Evolutionary conservation across 1,140 invertebrate genomes (phyloP).

Genomic region (Pseudomyrmex pallidus): DNA sequence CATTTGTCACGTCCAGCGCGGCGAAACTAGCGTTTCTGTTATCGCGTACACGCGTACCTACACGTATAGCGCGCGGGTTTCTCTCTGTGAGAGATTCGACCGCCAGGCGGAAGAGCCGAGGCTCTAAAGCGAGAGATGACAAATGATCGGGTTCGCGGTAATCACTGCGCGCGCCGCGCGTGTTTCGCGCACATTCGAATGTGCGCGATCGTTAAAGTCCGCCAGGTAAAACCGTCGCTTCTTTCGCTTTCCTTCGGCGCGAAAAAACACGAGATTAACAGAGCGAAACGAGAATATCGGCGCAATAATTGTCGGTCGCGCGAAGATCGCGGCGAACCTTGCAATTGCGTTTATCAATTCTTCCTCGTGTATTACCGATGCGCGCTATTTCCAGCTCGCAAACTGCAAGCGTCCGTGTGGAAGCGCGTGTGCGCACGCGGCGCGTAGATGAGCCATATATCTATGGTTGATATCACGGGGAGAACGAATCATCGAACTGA

Average conservation of each 20-base stretch:
- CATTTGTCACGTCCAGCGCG: conserved; percentile 37
- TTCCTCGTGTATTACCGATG: conserved; percentile 14
- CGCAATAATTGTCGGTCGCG: neutral
- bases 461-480: conserved; percentile 67
- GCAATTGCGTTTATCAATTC: conserved; percentile 49
- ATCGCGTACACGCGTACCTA: conserved; percentile 7
- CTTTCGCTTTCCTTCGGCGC: neutral
- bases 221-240: neutral
- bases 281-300: conserved; percentile 18
- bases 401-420: neutral
- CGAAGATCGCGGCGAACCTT: neutral
- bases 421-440: neutral
- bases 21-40: conserved; percentile 34
- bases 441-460: conserved; percentile 22
- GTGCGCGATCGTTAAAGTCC: conserved; percentile 24
- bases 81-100: conserved; percentile 15
- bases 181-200: conserved; percentile 24
- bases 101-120: conserved; percentile 28
- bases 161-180: conserved; percentile 4
- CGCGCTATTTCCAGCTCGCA: conserved; percentile 22
- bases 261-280: conserved; percentile 31
- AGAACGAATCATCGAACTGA: conserved; percentile 71
- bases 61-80: conserved; percentile 3
- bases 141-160: conserved; percentile 42
- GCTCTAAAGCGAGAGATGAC: conserved; percentile 35